Conservation (phyloP, 2,888 invertebrate species). For the Leucophenga montana region DNA sequence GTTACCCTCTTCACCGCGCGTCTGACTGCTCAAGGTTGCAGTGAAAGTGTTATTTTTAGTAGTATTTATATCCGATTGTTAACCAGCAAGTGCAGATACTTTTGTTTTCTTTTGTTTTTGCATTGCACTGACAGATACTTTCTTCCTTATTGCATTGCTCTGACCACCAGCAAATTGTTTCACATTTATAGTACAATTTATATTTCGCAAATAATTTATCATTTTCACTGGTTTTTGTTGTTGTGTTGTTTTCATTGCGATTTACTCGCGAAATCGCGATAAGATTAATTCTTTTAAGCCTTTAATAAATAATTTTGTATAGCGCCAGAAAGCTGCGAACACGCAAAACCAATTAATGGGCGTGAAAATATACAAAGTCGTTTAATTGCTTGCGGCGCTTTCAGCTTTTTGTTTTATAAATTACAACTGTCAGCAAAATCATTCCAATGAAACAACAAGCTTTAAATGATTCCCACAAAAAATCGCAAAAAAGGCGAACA, state of each 20-base stretch:
- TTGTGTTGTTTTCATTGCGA: background rate
- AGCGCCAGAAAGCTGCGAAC: slow-evolving; percentile 44
- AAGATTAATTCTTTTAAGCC: slow-evolving; percentile 25
- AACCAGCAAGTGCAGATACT: background rate
- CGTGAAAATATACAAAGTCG: slow-evolving; percentile 57
- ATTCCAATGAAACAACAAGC: slow-evolving; percentile 44
- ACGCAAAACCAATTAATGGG: slow-evolving; percentile 66
- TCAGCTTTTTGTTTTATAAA: slow-evolving; percentile 59
- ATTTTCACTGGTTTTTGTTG: background rate
- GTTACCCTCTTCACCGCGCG: background rate
- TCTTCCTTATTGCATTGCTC: background rate
- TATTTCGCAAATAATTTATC: slow-evolving; percentile 14
- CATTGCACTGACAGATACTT: slow-evolving; percentile 4
- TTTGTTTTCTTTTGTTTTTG: background rate
- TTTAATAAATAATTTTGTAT: slow-evolving; percentile 25
- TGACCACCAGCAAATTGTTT: no score
- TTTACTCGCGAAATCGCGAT: slow-evolving; percentile 8
- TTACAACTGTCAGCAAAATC: slow-evolving; percentile 64
- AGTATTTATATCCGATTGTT: background rate
- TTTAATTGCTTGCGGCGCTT: background rate
- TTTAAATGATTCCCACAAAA: background rate
- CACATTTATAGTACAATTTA: slow-evolving; percentile 3
- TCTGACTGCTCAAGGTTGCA: slow-evolving; percentile 48
- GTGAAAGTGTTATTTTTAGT: slow-evolving; percentile 54
- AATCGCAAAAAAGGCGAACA: slow-evolving; percentile 15